Evolutionary conservation across 2,888 invertebrate genomes (phyloP).

Genomic region (Rhyacophila evoluta): DNA sequence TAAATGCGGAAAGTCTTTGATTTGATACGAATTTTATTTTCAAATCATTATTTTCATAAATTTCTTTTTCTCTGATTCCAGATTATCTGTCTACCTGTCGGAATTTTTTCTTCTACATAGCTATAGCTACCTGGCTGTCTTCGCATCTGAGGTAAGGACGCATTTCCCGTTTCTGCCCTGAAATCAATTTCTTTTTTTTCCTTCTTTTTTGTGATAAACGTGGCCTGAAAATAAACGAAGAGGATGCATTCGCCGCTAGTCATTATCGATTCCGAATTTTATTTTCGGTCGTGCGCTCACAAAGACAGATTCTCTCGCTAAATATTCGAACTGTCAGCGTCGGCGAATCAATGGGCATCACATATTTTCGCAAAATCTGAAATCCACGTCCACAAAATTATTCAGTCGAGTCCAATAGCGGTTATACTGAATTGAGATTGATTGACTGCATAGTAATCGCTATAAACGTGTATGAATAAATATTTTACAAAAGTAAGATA

Average conservation of each 20-base stretch:
- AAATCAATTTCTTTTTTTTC: slow-evolving; percentile 8
- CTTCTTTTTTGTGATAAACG: not conserved
- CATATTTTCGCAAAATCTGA: no score
- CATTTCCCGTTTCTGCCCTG: not conserved
- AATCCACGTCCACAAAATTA: no score
- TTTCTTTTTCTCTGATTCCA: slow-evolving; percentile 1
- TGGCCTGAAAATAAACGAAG: not conserved
- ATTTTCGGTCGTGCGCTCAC: not conserved
- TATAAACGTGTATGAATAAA: no score
- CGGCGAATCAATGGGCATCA: not conserved
- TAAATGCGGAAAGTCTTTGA: no score
- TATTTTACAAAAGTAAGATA: no score
- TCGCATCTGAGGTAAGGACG: not conserved
- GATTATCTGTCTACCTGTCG: not conserved
- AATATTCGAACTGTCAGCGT: not conserved
- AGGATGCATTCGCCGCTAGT: slow-evolving; percentile 8
- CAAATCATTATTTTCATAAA: not conserved
- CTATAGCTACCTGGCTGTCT: not conserved
- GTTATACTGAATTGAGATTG: no score
- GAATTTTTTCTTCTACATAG: not conserved
- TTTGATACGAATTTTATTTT: no score
- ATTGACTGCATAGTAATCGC: no score
- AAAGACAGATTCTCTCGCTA: not conserved
- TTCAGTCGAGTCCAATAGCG: no score
- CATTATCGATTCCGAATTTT: not conserved